phyloP scores from a whole-genome alignment of 2,888 invertebrate genomes.

The Poecilus cupreus region DNA sequence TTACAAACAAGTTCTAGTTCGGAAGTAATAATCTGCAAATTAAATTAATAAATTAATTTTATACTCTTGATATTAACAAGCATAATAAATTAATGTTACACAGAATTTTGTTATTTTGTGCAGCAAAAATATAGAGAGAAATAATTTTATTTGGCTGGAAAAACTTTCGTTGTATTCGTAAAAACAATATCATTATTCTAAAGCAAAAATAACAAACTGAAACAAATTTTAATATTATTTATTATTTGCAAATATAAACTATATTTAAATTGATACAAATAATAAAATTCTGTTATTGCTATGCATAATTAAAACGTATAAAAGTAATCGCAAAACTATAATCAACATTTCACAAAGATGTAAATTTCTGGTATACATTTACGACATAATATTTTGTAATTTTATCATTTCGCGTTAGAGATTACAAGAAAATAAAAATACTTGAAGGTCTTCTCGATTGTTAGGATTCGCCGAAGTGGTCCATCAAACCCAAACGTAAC shows the following conservation, averaged over 20 bases:
- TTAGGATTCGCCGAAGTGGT: not conserved
- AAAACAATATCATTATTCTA: not conserved
- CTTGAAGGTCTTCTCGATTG: not conserved
- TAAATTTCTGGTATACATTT: not conserved
- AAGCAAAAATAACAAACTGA: not conserved
- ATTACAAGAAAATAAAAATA: not conserved
- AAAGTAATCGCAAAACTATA: too few relatives aligned
- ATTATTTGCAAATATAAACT: too few relatives aligned
- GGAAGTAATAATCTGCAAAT: slow-evolving; percentile 5
- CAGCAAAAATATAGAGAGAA: too few relatives aligned
- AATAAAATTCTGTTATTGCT: too few relatives aligned
- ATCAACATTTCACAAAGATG: too few relatives aligned
- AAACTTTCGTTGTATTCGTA: slow-evolving; percentile 4
- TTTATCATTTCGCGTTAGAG: not conserved
- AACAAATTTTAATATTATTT: too few relatives aligned
- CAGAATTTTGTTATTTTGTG: too few relatives aligned
- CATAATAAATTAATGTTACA: too few relatives aligned
- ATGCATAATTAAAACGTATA: too few relatives aligned
- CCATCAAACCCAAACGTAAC: not conserved
- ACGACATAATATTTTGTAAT: not conserved
- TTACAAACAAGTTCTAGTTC: not conserved
- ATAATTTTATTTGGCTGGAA: too few relatives aligned
- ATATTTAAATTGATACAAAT: too few relatives aligned
- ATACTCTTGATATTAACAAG: not conserved
- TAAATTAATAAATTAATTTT: slow-evolving; percentile 18